Evolutionary conservation across 2,797 vertebrate genomes (phyloP).

Genomic region (Eremophila alpestris): DNA sequence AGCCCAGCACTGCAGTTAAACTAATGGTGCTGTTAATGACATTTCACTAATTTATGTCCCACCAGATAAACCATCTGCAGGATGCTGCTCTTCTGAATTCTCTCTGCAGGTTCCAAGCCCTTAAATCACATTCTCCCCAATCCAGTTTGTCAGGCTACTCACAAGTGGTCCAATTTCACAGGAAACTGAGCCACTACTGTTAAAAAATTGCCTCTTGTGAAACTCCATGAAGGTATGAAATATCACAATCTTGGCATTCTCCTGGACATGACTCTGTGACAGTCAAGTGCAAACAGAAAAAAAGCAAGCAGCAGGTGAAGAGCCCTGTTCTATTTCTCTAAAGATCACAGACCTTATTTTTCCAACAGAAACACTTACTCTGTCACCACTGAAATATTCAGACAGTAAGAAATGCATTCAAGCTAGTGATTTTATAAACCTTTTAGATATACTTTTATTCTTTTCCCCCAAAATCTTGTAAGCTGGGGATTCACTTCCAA

Average conservation of each 20-base stretch:
- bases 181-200: not conserved
- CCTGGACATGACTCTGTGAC: not conserved
- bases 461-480: not conserved
- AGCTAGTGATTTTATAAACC: not conserved
- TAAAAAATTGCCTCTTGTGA: not conserved
- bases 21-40: not conserved
- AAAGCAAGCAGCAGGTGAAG: not conserved
- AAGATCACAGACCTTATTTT: not conserved
- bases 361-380: not conserved
- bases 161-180: not conserved
- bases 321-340: not conserved
- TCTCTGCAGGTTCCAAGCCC: not conserved
- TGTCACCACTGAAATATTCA: not conserved
- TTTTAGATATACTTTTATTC: not conserved
- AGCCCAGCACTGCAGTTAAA: not conserved
- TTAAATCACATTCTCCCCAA: not conserved
- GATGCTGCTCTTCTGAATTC: not conserved
- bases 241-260: not conserved
- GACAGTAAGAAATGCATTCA: not conserved
- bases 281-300: not conserved
- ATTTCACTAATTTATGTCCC: not conserved
- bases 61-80: not conserved
- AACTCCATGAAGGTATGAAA: not conserved
- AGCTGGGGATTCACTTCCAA: not conserved
- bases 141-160: not conserved